These are phyloP conservation scores for Alethe diademata DNA, from an alignment of 2,113 vertebrate genomes.

Conservation along the genomic window DNA sequence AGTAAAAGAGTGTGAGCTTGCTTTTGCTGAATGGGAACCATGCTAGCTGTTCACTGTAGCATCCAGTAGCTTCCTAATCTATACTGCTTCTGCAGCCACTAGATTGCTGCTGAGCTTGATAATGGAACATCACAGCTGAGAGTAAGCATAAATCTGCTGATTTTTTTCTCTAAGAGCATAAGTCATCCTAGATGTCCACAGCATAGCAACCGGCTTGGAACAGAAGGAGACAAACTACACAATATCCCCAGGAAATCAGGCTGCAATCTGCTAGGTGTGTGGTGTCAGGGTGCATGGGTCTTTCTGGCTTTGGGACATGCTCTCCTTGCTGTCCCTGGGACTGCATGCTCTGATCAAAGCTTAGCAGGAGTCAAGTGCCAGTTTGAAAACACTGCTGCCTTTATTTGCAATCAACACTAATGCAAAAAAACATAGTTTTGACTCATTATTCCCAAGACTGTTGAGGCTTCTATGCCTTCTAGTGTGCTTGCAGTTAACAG, in stretches of 20 bases:
- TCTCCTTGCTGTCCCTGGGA: background rate
- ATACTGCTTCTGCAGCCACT: background rate
- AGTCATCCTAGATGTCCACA: background rate
- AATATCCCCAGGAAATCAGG: background rate
- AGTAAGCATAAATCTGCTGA: background rate
- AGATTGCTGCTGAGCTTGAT: background rate
- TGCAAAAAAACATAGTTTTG: background rate
- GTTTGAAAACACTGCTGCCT: background rate
- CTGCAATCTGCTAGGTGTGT: background rate
- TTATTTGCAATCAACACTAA: slow-evolving; percentile 21
- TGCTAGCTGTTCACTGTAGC: background rate
- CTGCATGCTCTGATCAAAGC: background rate
- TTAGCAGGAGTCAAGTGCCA: background rate
- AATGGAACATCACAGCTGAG: background rate
- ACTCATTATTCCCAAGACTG: slow-evolving; percentile 22
- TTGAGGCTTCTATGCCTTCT: slow-evolving; percentile 5
- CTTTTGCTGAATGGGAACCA: background rate
- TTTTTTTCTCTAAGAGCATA: background rate
- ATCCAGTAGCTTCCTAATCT: background rate
- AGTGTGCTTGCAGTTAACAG: slow-evolving; percentile 46
- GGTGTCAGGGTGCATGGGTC: background rate
- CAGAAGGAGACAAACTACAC: background rate
- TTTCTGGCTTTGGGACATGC: background rate
- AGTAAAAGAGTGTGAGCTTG: background rate
- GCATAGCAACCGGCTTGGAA: background rate